A percentile compares a stretch with the other conserved stretches of the same genome.
These are phyloP conservation scores for Orgyia antiqua DNA, from an alignment of 2,888 invertebrate species.

Conservation along the genomic window DNA sequence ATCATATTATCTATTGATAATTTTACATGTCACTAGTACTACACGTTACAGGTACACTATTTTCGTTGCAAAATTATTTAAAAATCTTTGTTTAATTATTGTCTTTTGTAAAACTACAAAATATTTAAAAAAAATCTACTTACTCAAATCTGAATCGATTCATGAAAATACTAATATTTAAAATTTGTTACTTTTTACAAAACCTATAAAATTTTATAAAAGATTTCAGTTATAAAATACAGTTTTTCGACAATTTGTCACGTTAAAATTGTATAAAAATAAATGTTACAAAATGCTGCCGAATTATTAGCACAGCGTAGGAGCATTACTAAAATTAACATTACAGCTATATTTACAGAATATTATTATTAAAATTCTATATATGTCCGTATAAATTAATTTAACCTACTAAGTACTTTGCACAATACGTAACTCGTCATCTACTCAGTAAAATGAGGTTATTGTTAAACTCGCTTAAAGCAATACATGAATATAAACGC, in stretches of 20 bases:
- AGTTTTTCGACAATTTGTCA: slow-evolving; percentile 72
- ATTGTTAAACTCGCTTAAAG: too few species aligned
- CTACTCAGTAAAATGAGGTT: too few species aligned
- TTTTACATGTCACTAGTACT: slow-evolving; percentile 16
- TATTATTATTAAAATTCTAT: slow-evolving; percentile 57
- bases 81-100: slow-evolving; percentile 3
- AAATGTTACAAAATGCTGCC: slow-evolving; percentile 63
- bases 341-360: slow-evolving; percentile 65
- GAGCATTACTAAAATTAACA: slow-evolving; percentile 17
- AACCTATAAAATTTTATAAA: slow-evolving; percentile 41
- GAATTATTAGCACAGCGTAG: slow-evolving; percentile 34
- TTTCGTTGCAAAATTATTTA: slow-evolving; percentile 4
- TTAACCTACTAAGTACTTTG: slow-evolving; percentile 77
- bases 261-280: slow-evolving; percentile 70
- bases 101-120: slow-evolving; percentile 11
- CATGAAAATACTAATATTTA: too few species aligned
- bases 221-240: slow-evolving; percentile 46
- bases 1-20: slow-evolving; percentile 5
- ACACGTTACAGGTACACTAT: slow-evolving; percentile 6
- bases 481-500: too few species aligned
- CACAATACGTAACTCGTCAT: slow-evolving; percentile 73
- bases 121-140: slow-evolving; percentile 19
- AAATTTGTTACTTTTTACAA: slow-evolving; percentile 31
- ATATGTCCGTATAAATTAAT: slow-evolving; percentile 72
- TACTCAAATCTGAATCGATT: too few species aligned